Conservation (phyloP, 2,113 vertebrate species). For the Holacanthus passer region DNA sequence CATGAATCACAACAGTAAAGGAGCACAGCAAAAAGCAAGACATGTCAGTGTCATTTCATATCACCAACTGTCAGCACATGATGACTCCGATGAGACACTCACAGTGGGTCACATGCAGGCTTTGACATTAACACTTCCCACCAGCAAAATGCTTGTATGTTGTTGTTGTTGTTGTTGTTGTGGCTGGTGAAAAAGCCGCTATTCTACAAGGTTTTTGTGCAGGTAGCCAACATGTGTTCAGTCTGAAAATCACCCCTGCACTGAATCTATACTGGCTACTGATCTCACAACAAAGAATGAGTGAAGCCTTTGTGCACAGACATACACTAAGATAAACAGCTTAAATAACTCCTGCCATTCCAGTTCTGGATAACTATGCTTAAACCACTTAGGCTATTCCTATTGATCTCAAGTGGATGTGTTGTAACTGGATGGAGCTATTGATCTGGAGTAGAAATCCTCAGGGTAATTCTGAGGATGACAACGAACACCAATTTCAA, state of each 20-base stretch:
- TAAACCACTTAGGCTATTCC: constrained; percentile 46
- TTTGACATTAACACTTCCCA: constrained; percentile 65
- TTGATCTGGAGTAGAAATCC: constrained; percentile 57
- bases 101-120: constrained; percentile 39
- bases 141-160: constrained; percentile 35
- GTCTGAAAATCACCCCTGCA: constrained; percentile 4
- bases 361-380: constrained; percentile 23
- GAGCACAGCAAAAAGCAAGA: constrained; percentile 16
- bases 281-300: constrained; percentile 18
- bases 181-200: not conserved
- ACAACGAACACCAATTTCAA: constrained; percentile 50
- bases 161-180: constrained; percentile 5
- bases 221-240: constrained; percentile 2
- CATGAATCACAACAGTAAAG: constrained; percentile 42
- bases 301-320: not conserved
- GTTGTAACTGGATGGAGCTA: constrained; percentile 63
- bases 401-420: constrained; percentile 62
- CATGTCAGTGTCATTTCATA: constrained; percentile 53
- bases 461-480: constrained; percentile 55
- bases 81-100: constrained; percentile 53
- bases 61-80: constrained; percentile 47
- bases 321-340: not conserved
- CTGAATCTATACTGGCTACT: not conserved
- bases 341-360: not conserved
- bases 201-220: not conserved